Base-by-base conservation (phyloP, 2,888 invertebrate genomes). In the Nomada fucata region DNA sequence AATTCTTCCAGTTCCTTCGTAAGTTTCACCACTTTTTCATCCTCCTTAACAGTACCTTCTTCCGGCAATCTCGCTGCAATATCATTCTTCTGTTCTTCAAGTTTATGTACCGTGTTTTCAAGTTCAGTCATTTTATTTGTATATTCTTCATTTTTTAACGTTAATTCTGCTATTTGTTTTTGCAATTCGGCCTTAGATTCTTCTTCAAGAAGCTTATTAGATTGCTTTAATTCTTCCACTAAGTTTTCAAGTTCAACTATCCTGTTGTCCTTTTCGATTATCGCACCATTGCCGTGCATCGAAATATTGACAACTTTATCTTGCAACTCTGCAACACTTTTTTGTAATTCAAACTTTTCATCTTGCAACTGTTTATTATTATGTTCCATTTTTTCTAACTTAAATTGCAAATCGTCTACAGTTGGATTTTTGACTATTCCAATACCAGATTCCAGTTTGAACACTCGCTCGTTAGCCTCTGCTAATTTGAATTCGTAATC, bases 1-100 rank as follows among this genome's bases (percentile, higher is more conserved):
- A 96, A 95, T 73, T 96, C 95, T 80, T 97, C 97, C 69, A 97
- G 94, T 91, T 97, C 96, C 86, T 96, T 95, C 79, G 95, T 96
- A 4, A 97, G 94, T 90, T 95, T 95, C 50, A 93, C 92, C 0
- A 94, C 86, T 84, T 94, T 94, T 11, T 90, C 90, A 57, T 92
- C 91, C 70, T 93, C 92, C 73, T 89, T 91, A 29, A 84, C 65
- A 18, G 88, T 83, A 44, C 55, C 86, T 50, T 90, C 91, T 29
- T 86, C 86, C 5, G 88, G 77, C 50, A 90, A 76, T 83, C 72
- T 89, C 5, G 82, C 81, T 18, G 77, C 71, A 4, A 89, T 75
- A 70, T 91, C 88, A 36, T 87, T 90, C 64, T 85, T 91, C 64
- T 91, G 90, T 4, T 79, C 88, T 82, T 92, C 92, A 13, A 93